Base-by-base conservation (phyloP, 2,888 invertebrate genomes). In the Erebia palarica region DNA sequence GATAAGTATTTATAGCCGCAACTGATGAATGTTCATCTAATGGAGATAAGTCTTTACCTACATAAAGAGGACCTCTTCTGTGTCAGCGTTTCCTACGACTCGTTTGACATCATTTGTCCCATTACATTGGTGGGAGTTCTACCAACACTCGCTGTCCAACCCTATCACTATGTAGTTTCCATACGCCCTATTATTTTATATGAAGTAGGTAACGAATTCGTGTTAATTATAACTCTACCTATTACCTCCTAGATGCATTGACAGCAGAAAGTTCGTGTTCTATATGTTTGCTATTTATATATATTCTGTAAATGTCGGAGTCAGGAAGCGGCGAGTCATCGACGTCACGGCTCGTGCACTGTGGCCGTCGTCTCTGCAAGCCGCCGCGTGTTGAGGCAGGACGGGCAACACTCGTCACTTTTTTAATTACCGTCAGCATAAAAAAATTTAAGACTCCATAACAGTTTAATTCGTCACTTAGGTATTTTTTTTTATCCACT, bases 351-450 rank as follows among this genome's bases (percentile, higher is more conserved):
- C 67, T 60, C 67, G 70, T 47, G 73, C 73, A 36, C 68, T 63
- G 65, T 57, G 58, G 36, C 42, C 18, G 49, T 36, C 75, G 77
- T 77, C 79, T 80, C 82, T 84, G 82, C 79, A 84, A 92, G 84
- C 81, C 82, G 83, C 84, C 75, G 84, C 84, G 79, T 87, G 92
- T 93, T 92, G 92, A 92, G 92, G 92, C 91, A 92, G 92, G 93
- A 89, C 90, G 78, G 82, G 79, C 80, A 82, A 78, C 61, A 36
- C 83, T 81, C 81, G 77, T 76, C 82, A 81, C 81, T 75, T 73
- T 76, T 66, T 75, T 70, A 65, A 53, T 82, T 83, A 91, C 78
- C 76, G 89, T 79, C 82, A 81, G 84, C 85, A 90, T 68, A 70
- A 58, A 67, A 76, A 65, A 1, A 3, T 16, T 16, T 16, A 3